A percentile compares a stretch with the other conserved stretches of the same genome.
Conservation (phyloP, 2,797 vertebrate species). For the Pseudotriccus pelzelni region DNA sequence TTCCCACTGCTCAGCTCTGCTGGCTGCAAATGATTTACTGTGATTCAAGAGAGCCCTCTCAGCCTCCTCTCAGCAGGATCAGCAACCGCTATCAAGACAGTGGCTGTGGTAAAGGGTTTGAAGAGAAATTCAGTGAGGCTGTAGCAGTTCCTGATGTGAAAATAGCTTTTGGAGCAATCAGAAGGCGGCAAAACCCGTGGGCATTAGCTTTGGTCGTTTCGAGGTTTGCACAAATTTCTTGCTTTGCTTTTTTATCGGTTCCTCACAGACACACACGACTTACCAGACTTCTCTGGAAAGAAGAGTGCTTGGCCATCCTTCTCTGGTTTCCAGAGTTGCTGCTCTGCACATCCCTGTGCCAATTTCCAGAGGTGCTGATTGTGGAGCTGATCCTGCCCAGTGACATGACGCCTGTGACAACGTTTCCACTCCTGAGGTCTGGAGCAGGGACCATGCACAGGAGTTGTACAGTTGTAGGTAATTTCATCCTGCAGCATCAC, state of each 20-base stretch:
- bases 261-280: background rate
- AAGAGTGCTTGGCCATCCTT: background rate
- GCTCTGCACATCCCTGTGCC: rapidly evolving
- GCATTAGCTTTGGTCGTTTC: background rate
- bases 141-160: background rate
- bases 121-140: background rate
- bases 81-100: background rate
- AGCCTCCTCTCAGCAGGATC: background rate
- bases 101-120: background rate
- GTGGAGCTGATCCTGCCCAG: background rate
- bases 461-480: rapidly evolving
- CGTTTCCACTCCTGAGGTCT: rapidly evolving
- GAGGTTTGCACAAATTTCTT: background rate
- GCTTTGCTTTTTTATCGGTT: background rate
- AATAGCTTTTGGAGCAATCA: conserved; percentile 21
- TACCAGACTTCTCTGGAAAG: background rate
- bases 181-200: background rate
- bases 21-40: background rate
- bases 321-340: background rate
- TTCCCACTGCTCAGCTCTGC: background rate
- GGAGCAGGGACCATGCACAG: rapidly evolving
- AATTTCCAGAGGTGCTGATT: rapidly evolving
- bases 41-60: background rate
- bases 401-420: rapidly evolving
- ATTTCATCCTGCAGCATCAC: background rate